Evolutionary conservation across 1,140 invertebrate genomes (phyloP), one percentile per base, ranked within the genome.

Genomic region (Anoplolepis gracilipes): DNA sequence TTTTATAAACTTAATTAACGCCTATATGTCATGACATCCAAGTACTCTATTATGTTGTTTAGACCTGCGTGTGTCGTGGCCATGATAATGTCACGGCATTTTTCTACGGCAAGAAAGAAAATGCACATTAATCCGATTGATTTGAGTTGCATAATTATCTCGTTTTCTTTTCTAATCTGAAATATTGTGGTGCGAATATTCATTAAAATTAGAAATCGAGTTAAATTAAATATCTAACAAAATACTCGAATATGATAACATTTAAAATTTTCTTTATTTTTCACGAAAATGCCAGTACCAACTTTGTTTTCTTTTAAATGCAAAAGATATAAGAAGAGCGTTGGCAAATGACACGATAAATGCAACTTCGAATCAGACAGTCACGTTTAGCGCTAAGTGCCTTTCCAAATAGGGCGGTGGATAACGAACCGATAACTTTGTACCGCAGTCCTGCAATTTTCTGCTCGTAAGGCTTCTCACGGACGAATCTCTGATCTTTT

Each of bases 11-110:
- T 69, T 69, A 28, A 5, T 22, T 16, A 36, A 49, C 19, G 49
- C 16, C 28, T 7, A 10, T 33, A 36, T 73, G 36, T 61, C 64
- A 36, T 13, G 39, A 7, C 55, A 11, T 77, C 2, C 72, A 30
- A 84, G 33, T 77, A 28, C 53, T 84, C 73, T 22, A 53, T 84
- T 53, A 76, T 39, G 46, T 53, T 30, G 25, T 59, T 61, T 25
- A 30, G 16, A 22, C 2, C 11, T 28, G 65, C 39, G 11, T 39
- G 64, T 30, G 59, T 39, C 49, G 33, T 42, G n/a, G 6, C 11
- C 33, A 13, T 81, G 67, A 46, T 28, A 59, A 16, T 42, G 65
- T n/a, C 13, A 70, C 30, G 42, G 33, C 22, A 57, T 8, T 19
- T 59, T 81, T 81, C 39, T n/a, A 72, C 7, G 33, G 16, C 16